These are phyloP conservation scores for Tiliqua scincoides DNA, from an alignment of 2,113 vertebrate species.

Conservation along the genomic window DNA sequence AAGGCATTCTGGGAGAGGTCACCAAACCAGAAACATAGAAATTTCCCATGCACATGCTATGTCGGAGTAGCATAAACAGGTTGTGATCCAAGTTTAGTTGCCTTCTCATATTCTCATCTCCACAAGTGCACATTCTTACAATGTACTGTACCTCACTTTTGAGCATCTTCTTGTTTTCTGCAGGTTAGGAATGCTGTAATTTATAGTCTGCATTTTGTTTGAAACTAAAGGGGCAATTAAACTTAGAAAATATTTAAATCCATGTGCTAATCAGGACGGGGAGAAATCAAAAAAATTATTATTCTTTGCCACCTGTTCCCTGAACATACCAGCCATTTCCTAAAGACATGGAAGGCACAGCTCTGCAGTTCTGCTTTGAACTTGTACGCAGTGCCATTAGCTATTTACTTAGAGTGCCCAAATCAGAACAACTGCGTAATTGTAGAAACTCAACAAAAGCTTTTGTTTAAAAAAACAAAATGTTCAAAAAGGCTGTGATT, in stretches of 20 bases:
- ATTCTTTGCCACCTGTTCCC: conserved; percentile 78
- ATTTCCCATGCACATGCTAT: background rate
- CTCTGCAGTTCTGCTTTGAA: conserved; percentile 70
- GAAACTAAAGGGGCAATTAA: conserved; percentile 69
- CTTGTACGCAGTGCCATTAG: conserved; percentile 69
- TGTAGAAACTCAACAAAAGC: conserved; percentile 67
- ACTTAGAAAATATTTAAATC: conserved; percentile 71
- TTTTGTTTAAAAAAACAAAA: conserved; percentile 33
- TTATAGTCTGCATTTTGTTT: conserved; percentile 59
- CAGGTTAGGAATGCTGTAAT: conserved; percentile 50
- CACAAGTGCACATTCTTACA: background rate
- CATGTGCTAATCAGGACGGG: conserved; percentile 52
- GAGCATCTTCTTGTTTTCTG: conserved; percentile 14
- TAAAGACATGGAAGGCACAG: conserved; percentile 69
- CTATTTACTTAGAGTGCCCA: conserved; percentile 71
- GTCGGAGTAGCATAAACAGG: background rate
- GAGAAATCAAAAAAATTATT: conserved; percentile 67
- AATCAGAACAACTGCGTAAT: conserved; percentile 61
- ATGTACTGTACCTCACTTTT: conserved; percentile 21
- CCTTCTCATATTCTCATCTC: background rate
- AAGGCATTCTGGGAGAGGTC: background rate
- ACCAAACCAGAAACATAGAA: background rate
- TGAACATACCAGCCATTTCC: conserved; percentile 67
- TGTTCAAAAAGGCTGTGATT: conserved; percentile 53
- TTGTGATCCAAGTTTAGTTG: background rate